Evolutionary conservation across 1,140 invertebrate species (phyloP), one percentile per base, ranked within the genome.

Genomic region (Venustaconcha ellipsiformis): DNA sequence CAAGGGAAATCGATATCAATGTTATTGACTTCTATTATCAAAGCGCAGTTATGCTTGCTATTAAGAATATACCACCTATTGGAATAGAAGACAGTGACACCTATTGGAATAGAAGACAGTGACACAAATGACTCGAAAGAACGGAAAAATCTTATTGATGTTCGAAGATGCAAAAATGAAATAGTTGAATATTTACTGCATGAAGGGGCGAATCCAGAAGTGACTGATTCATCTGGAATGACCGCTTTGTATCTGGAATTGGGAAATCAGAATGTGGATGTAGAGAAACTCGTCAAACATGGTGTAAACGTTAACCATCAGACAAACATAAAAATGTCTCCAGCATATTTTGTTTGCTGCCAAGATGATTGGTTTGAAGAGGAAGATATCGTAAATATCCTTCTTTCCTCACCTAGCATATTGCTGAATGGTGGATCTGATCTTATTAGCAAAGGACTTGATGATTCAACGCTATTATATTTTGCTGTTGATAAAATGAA

Each of bases 131-230:
- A 48, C 37, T 8, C 37, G 17, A 64, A 6, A 23, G 55, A 13
- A 48, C 4, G 37, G 5, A 48, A 8, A 37, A 48, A 48, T 6
- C 4, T 5, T 48, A 48, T 48, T 48, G 37, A 48, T 48, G 4
- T 48, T 48, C 37, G 37, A 48, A 4, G 5, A 48, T 48, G 37
- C 11, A 15, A 20, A 15, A 20, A 5, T 5, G 15, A 14, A 57
- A 26, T 69, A 20, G 67, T 48, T 14, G 30, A 67, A 59, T 74
- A 67, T 57, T 68, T 74, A 23, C 57, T 74, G 30, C 4, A 67
- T 15, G 68, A 62, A 15, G 72, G 72, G 0, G 65, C 72, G n/a
- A 26, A 74, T 68, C 72, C 72, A 26, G 62, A 74, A 14, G 60
- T 67, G 18, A 67, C 17, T 15, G 72, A 74, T 26, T 15, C n/a